A percentile compares a stretch with the other conserved stretches of the same genome.
These are phyloP conservation scores for Gonatopus flavifemur DNA, from an alignment of 1,140 invertebrate species.

Conservation along the genomic window DNA sequence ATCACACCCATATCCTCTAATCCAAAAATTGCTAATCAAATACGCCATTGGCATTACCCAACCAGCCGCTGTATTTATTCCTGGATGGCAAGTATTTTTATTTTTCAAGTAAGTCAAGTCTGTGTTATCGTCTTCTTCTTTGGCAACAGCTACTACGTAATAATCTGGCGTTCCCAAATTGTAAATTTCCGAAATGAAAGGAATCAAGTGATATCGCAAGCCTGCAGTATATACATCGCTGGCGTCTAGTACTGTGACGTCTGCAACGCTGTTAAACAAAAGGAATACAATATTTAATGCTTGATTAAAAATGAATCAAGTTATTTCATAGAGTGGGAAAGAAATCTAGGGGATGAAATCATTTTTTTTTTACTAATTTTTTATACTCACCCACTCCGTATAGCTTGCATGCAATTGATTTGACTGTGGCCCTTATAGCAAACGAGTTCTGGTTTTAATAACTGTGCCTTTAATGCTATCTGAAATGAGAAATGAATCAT, in stretches of 20 bases:
- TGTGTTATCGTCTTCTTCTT: constrained; percentile 82
- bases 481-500: constrained; percentile 58
- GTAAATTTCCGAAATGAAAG: constrained; percentile 89
- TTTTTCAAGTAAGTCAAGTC: constrained; percentile 87
- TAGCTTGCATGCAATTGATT: constrained; percentile 87
- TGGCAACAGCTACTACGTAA: constrained; percentile 92
- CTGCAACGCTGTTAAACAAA: constrained; percentile 63
- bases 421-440: constrained; percentile 85
- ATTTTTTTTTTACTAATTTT: constrained; percentile 1
- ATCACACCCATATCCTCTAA: constrained; percentile 89
- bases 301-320: neutral
- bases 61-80: constrained; percentile 88
- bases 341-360: no score
- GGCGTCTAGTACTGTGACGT: constrained; percentile 87
- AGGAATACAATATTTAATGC: neutral
- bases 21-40: constrained; percentile 90
- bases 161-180: constrained; percentile 83
- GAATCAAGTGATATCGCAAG: constrained; percentile 74
- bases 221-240: constrained; percentile 94
- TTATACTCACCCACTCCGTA: constrained; percentile 65
- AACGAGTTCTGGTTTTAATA: constrained; percentile 84
- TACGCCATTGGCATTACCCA: constrained; percentile 95
- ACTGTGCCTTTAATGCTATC: constrained; percentile 83
- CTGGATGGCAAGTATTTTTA: constrained; percentile 88
- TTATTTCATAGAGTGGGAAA: no score